Base-by-base conservation (phyloP, 2,113 vertebrate species). In the Scortum barcoo region DNA sequence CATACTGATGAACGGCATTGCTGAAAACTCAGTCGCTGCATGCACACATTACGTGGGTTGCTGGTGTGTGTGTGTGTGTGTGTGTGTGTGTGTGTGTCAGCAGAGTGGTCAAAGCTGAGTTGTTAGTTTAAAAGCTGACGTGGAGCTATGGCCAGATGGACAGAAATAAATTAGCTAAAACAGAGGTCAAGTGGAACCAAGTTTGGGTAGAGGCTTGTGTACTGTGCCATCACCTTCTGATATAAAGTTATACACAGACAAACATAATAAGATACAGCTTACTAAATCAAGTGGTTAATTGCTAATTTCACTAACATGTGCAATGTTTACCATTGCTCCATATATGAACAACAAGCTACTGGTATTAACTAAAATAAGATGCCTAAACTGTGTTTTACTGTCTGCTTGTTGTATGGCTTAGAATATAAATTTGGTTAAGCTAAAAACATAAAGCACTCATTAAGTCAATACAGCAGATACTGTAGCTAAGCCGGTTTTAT, bases 51-150 rank as follows among this genome's bases (percentile, higher is more conserved):
- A 72, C 73, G 77, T 58, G n/a, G 7, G 69, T 57, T 56, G 57
- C 57, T 36, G 4, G 38, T 76, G 72, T 75, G 63, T 61, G 57
- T 60, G 42, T 44, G 42, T 2, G 42, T 14, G 38, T 40, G 4
- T 40, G 38, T 40, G 38, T 40, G 36, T 75, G 74, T 74, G 62
- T 61, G 57, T 24, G 60, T 8, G 67, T 87, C 84, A 84, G 87
- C 83, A 89, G 62, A 77, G 40, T 13, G 50, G 70, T 77, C 70
- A 20, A 36, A 80, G 77, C 83, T 81, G 85, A 92, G 70, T 86
- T 71, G 69, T 56, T 75, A 9, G 73, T 80, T 89, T 83, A 81
- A 81, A 77, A 83, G 85, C 85, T 86, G 79, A 87, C 63, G 16
- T 58, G 65, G 61, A 66, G 57, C 58, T 80, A 53, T 14, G 28